Conservation (phyloP, 2,113 vertebrate species). For the Cyphomyrus plagiostoma region DNA sequence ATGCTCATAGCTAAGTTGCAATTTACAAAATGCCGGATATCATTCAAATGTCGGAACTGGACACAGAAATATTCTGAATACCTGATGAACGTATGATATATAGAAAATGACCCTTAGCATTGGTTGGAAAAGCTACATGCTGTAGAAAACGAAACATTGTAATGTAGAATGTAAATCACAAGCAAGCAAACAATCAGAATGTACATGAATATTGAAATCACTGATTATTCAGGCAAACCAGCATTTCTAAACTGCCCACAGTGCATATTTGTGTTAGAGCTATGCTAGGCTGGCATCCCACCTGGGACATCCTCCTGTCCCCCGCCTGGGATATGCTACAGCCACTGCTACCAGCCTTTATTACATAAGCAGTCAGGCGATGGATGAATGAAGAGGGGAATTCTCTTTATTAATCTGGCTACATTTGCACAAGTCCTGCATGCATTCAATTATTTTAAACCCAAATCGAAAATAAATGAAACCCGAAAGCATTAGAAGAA, state of each 20-base stretch:
- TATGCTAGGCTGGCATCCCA: not conserved
- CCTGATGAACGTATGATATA: no score
- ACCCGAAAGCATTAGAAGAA: constrained; percentile 78
- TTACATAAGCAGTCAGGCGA: not conserved
- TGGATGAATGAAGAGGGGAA: not conserved
- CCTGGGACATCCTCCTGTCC: not conserved
- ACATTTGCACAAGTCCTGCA: not conserved
- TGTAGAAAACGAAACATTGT: no score
- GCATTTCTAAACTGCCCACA: not conserved
- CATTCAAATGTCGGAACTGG: no score
- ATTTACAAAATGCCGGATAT: no score
- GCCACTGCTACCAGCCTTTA: not conserved
- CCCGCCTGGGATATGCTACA: not conserved
- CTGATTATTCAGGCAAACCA: not conserved
- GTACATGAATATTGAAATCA: no score
- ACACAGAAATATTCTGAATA: no score
- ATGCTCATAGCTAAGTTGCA: no score
- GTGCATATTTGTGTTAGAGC: not conserved
- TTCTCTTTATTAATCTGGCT: not conserved
- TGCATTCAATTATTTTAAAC: not conserved
- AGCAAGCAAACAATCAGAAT: no score
- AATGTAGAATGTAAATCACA: no score
- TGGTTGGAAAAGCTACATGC: no score
- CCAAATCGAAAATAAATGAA: not conserved
- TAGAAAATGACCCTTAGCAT: no score